Base-by-base conservation (phyloP, 2,113 vertebrate genomes). In the Nycticorax nycticorax region DNA sequence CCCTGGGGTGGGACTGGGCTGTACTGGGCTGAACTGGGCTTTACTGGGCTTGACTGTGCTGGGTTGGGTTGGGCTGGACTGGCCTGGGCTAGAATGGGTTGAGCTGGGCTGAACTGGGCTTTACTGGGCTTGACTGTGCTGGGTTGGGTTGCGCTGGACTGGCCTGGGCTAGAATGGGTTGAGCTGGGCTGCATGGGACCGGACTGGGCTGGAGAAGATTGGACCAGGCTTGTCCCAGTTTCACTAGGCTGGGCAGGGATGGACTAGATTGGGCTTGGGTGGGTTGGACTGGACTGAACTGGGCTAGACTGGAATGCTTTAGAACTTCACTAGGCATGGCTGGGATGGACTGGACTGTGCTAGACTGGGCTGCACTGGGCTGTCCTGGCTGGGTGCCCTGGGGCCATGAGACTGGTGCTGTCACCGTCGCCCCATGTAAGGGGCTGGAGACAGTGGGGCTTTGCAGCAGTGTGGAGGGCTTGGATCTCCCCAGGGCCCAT, bases 361-460 rank as follows among this genome's bases (percentile, higher is more conserved):
- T 73, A 20, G 50, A 6, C 41, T 45, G 21, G 67, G 48, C 33
- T 81, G 16, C 11, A 28, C 43, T 50, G 43, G 33, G 21, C 30
- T 66, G 59, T 32, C 9, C 52, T 9, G 3, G 5, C 26, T 1
- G 6, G 35, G 8, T 43, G 11, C 33, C 33, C 52, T 50, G 35
- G 52, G 18, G 3, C 33, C 10, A 17, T 1, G 4, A 57, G 10
- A 20, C n/a, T 28, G n/a, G 18, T 56, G 26, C 69, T 45, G 32
- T 12, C 9, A 5, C 26, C 1, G 0, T 16, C 22, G 27, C 50
- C 28, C 71, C 18, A 12, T 28, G 22, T 7, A 26, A 74, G 9
- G 30, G 28, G 33, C 33, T 47, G 39, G 69, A 37, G 7, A 24
- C 1, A 0, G 27, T 22, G 35, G 43, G 10, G 12, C 10, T 59